phyloP scores from a whole-genome alignment of 2,888 invertebrate genomes.

The Acholoe squamosa region DNA sequence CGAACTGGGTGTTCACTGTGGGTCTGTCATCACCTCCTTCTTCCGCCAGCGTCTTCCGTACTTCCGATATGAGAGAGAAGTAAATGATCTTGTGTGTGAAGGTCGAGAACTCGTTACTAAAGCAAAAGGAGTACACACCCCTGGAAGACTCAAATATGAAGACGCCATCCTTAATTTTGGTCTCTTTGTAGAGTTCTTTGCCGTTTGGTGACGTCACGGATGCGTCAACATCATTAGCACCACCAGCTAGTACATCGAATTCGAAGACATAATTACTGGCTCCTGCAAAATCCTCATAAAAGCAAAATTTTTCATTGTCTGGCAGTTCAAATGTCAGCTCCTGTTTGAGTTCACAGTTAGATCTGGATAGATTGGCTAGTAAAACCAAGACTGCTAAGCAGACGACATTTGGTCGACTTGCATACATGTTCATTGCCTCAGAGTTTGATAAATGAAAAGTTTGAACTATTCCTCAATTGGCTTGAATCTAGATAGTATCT shows the following conservation, averaged over 20 bases:
- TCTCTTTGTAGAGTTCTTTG: constrained; percentile 76
- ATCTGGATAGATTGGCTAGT: background rate
- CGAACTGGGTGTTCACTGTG: constrained; percentile 72
- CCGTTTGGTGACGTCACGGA: constrained; percentile 78
- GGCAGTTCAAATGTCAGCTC: constrained; percentile 75
- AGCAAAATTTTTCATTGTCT: constrained; percentile 76
- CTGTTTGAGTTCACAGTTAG: background rate
- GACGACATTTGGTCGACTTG: too few species aligned
- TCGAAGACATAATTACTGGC: constrained; percentile 74
- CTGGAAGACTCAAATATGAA: constrained; percentile 76
- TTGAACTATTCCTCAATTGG: too few species aligned
- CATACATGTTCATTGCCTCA: too few species aligned
- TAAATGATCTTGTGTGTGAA: constrained; percentile 78
- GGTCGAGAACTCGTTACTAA: constrained; percentile 79
- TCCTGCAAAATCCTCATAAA: constrained; percentile 76
- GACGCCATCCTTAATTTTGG: constrained; percentile 70
- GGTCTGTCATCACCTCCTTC: constrained; percentile 77
- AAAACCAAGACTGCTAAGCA: too few species aligned
- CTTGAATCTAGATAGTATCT: too few species aligned
- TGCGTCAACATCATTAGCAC: constrained; percentile 80
- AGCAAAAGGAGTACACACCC: constrained; percentile 79
- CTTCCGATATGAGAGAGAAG: constrained; percentile 77
- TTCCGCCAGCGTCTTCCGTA: constrained; percentile 73
- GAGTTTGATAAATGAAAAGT: too few species aligned
- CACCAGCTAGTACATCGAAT: constrained; percentile 79